A percentile compares a stretch with the other conserved stretches of the same genome.
These are phyloP conservation scores for Tachystola acroxantha DNA, from an alignment of 2,888 invertebrate species.

Conservation along the genomic window DNA sequence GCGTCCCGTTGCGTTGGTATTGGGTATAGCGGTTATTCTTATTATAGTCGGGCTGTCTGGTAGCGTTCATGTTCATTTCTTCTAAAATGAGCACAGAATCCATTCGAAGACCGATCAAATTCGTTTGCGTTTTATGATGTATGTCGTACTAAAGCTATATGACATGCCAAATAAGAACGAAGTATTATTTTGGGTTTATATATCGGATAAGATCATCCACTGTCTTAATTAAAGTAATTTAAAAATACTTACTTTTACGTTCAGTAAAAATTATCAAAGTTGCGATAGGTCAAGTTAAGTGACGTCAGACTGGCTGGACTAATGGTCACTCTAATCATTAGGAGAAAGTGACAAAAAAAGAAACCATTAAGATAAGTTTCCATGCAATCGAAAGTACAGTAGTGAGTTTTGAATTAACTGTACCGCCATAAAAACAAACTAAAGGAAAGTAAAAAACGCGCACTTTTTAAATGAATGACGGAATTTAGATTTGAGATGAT, in stretches of 20 bases:
- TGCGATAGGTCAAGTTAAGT: slow-evolving; percentile 47
- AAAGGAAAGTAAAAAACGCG: too few species aligned
- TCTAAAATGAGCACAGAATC: slow-evolving; percentile 12
- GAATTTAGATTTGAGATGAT: too few species aligned
- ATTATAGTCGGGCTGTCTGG: slow-evolving; percentile 44
- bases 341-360: slow-evolving; percentile 35
- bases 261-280: slow-evolving; percentile 19
- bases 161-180: too few species aligned
- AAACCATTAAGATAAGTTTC: slow-evolving; percentile 42
- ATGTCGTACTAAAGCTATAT: too few species aligned
- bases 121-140: too few species aligned
- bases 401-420: too few species aligned
- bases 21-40: slow-evolving; percentile 49
- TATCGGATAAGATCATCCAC: too few species aligned
- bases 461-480: too few species aligned
- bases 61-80: neutral
- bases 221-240: too few species aligned
- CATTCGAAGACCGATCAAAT: slow-evolving; percentile 5
- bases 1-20: slow-evolving; percentile 34
- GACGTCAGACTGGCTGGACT: slow-evolving; percentile 30
- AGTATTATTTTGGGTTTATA: too few species aligned
- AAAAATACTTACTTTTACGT: neutral
- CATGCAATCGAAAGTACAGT: slow-evolving; percentile 33
- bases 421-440: too few species aligned
- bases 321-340: slow-evolving; percentile 18